Percentiles rank a stretch among this genome's conserved stretches.
phyloP scores from a whole-genome alignment of 2,113 vertebrate genomes.

The Murina feae region DNA sequence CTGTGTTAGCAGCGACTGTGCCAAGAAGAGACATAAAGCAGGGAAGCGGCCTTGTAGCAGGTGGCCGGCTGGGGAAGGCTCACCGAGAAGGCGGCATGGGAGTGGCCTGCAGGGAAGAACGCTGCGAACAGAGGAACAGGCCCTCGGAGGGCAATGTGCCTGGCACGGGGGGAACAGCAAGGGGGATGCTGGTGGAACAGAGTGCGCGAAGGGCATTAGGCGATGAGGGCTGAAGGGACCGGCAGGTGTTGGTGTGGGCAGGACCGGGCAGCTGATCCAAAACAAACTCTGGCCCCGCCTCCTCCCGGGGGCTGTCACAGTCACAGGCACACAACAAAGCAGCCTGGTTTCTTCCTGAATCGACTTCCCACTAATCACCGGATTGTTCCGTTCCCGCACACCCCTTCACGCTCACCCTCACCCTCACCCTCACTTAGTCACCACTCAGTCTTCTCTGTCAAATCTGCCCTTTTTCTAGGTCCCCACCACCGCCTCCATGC shows the following conservation, averaged over 20 bases:
- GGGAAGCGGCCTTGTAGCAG: neutral
- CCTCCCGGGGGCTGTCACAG: rapidly evolving
- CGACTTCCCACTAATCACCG: neutral
- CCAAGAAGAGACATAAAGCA: neutral
- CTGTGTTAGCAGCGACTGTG: neutral
- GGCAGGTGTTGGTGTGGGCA: neutral
- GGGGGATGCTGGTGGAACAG: neutral
- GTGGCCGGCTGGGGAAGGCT: neutral
- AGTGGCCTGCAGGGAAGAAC: neutral
- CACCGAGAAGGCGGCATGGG: neutral
- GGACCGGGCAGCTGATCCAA: neutral
- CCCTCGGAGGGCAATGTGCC: rapidly evolving
- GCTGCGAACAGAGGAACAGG: neutral
- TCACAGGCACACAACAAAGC: neutral
- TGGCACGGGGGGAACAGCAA: neutral
- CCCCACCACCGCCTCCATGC: neutral
- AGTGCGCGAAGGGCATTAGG: neutral
- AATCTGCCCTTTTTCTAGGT: neutral
- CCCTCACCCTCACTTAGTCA: neutral
- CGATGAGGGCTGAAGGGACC: neutral
- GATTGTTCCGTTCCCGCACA: neutral
- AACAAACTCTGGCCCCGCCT: neutral
- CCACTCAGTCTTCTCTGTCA: neutral
- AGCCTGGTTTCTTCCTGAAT: neutral
- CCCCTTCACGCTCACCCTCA: neutral